A percentile compares a stretch with the other conserved stretches of the same genome.
Conservation (phyloP, 2,888 invertebrate genomes). For the Cerceris ruficornis region DNA sequence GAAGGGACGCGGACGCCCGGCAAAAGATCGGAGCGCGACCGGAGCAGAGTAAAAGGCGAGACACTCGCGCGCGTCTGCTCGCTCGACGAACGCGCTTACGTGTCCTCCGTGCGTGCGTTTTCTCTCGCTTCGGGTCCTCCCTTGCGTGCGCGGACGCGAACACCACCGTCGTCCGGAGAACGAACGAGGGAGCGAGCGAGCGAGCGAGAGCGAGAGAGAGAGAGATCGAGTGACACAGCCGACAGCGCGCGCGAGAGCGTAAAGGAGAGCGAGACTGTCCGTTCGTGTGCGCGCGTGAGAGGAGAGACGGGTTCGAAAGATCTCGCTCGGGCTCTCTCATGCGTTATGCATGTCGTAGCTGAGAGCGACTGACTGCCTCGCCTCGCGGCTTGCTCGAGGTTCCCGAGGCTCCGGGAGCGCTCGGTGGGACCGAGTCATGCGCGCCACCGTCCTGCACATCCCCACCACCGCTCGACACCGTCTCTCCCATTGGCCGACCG, state of each 20-base stretch:
- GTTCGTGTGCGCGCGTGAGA: constrained; percentile 40
- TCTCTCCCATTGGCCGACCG: constrained; percentile 72
- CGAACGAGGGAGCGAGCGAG: constrained; percentile 9
- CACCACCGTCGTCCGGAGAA: background rate
- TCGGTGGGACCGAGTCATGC: constrained; percentile 75
- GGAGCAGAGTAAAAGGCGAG: constrained; percentile 46
- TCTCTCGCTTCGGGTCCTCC: constrained; percentile 9
- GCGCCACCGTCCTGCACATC: constrained; percentile 71
- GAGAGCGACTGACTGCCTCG: constrained; percentile 83
- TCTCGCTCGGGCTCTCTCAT: constrained; percentile 82
- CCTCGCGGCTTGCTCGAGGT: constrained; percentile 78
- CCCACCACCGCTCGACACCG: constrained; percentile 80
- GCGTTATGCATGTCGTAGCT: constrained; percentile 85
- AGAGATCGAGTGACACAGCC: constrained; percentile 15
- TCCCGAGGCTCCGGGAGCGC: constrained; percentile 74
- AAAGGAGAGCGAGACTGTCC: constrained; percentile 25
- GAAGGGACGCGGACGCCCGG: constrained; percentile 36
- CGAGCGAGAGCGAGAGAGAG: constrained; percentile 20
- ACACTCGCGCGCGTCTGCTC: constrained; percentile 18
- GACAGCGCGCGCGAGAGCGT: constrained; percentile 16
- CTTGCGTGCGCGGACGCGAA: constrained; percentile 41
- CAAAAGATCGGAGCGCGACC: constrained; percentile 39
- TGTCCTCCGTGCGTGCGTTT: constrained; percentile 55
- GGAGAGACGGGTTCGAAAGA: constrained; percentile 66
- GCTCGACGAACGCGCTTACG: constrained; percentile 47